phyloP scores from a whole-genome alignment of 2,797 vertebrate genomes.

The Parotocinclus haroldoi region DNA sequence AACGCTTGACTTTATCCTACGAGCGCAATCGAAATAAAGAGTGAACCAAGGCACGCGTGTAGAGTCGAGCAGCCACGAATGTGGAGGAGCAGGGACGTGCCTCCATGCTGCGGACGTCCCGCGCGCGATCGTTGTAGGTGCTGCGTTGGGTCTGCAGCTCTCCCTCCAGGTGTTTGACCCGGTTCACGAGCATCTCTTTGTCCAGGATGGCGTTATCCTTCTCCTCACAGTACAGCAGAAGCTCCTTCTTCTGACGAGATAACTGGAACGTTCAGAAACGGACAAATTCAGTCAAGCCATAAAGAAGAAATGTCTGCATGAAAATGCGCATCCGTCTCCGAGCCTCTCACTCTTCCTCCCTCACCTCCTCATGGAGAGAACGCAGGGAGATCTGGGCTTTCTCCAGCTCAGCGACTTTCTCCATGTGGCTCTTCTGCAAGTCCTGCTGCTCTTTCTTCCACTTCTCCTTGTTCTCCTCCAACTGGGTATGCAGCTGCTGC shows the following conservation, averaged over 20 bases:
- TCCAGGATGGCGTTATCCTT: conserved; percentile 81
- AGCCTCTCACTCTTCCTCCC: too few species aligned
- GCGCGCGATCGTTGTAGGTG: conserved; percentile 74
- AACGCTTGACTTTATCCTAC: conserved; percentile 87
- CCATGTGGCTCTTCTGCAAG: conserved; percentile 79
- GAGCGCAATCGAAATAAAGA: background rate
- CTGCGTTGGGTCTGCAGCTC: conserved; percentile 77
- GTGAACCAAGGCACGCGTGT: background rate
- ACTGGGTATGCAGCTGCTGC: conserved; percentile 72
- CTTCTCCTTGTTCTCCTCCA: conserved; percentile 88
- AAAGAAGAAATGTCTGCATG: background rate
- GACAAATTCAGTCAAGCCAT: background rate
- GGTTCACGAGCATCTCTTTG: conserved; percentile 83
- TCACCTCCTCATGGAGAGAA: conserved; percentile 87
- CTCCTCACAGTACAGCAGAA: conserved; percentile 78
- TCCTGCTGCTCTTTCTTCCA: conserved; percentile 84
- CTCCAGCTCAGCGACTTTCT: conserved; percentile 78
- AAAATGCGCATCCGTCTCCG: too few species aligned
- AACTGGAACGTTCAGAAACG: conserved; percentile 60
- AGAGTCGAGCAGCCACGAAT: too few species aligned
- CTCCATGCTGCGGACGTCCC: conserved; percentile 79
- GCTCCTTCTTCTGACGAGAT: conserved; percentile 78
- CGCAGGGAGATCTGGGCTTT: conserved; percentile 67
- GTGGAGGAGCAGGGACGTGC: conserved; percentile 44
- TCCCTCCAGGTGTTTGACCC: conserved; percentile 81